phyloP scores from a whole-genome alignment of 2,888 invertebrate genomes.

The Halictus ligatus region DNA sequence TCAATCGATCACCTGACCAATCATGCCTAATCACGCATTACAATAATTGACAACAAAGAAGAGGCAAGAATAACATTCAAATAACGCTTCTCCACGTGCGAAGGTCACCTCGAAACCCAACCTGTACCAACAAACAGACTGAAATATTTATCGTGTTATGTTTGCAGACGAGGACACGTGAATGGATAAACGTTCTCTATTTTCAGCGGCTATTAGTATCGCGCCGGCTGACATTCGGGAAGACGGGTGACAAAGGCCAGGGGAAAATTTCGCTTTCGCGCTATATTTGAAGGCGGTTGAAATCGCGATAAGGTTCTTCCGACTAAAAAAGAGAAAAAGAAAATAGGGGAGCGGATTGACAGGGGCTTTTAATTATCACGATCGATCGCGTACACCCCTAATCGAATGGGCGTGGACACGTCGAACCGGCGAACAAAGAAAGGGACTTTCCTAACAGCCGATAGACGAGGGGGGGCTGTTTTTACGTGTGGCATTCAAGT shows the following conservation, averaged over 20 bases:
- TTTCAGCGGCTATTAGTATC: neutral
- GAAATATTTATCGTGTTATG: neutral
- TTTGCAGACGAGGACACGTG: neutral
- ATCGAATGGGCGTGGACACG: conserved; percentile 76
- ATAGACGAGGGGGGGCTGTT: conserved; percentile 49
- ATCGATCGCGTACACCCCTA: conserved; percentile 77
- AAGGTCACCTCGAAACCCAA: neutral
- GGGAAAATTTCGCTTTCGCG: neutral
- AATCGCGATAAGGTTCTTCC: conserved; percentile 2
- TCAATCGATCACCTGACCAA: too few species aligned
- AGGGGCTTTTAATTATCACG: conserved; percentile 79
- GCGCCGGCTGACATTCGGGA: neutral
- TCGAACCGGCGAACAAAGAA: conserved; percentile 69
- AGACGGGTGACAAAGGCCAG: neutral
- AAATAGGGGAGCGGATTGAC: conserved; percentile 33
- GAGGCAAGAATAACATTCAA: neutral
- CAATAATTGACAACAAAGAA: neutral
- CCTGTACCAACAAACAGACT: neutral
- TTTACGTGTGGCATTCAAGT: conserved; percentile 40
- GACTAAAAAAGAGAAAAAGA: neutral
- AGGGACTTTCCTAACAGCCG: conserved; percentile 51
- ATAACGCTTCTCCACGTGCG: neutral
- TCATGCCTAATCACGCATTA: too few species aligned
- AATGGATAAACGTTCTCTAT: neutral
- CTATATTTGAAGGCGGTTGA: neutral